These are phyloP conservation scores for Bucco capensis DNA, from an alignment of 2,113 vertebrate genomes.

Conservation along the genomic window DNA sequence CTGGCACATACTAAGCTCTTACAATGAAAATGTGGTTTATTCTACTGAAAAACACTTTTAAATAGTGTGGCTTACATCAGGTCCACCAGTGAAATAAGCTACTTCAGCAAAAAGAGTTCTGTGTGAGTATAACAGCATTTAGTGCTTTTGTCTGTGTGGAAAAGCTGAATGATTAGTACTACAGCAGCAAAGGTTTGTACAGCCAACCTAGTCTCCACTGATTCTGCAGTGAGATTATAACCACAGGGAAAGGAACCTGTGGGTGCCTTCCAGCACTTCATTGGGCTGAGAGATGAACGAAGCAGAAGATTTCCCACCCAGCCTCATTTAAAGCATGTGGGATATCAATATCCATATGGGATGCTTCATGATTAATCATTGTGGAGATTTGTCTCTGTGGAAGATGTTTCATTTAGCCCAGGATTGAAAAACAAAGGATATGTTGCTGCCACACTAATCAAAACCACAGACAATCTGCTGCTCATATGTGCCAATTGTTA, in stretches of 20 bases:
- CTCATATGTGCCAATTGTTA: constrained; percentile 64
- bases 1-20: background rate
- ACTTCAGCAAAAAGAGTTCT: background rate
- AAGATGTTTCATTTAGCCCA: constrained; percentile 53
- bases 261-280: constrained; percentile 17
- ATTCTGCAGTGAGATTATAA: background rate
- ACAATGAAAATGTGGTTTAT: background rate
- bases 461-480: constrained; percentile 64
- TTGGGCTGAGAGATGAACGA: background rate
- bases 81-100: background rate
- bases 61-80: background rate
- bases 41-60: background rate
- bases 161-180: background rate
- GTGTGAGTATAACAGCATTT: background rate
- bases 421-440: constrained; percentile 55
- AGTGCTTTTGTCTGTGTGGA: background rate
- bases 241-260: background rate
- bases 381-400: constrained; percentile 33
- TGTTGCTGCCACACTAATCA: constrained; percentile 60
- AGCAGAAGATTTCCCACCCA: constrained; percentile 35
- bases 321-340: constrained; percentile 51
- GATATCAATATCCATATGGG: constrained; percentile 55
- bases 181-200: background rate
- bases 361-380: constrained; percentile 40
- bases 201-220: background rate